Evolutionary conservation across 2,888 invertebrate genomes (phyloP).

Genomic region (Trichogramma dendrolimi): DNA sequence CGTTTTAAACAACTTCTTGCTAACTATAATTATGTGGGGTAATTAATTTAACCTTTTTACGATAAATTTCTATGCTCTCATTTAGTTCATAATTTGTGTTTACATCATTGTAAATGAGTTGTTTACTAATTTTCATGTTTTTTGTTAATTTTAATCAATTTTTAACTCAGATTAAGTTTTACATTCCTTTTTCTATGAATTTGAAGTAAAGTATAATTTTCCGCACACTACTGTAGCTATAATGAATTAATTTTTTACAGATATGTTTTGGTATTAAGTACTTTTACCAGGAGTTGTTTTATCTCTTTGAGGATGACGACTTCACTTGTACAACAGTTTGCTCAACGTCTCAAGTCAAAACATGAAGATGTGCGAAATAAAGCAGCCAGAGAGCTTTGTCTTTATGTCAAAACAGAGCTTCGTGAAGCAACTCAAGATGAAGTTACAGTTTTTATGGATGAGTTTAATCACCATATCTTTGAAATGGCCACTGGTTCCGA

Average conservation of each 20-base stretch:
- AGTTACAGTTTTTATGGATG: slow-evolving; percentile 85
- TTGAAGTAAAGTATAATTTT: background rate
- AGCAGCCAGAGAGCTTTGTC: slow-evolving; percentile 83
- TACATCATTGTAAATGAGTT: too few species aligned
- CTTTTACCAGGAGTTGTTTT: slow-evolving; percentile 12
- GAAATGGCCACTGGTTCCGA: slow-evolving; percentile 94
- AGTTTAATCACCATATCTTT: slow-evolving; percentile 91
- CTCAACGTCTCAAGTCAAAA: slow-evolving; percentile 82
- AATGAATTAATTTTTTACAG: slow-evolving; percentile 9
- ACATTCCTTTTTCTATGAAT: too few species aligned
- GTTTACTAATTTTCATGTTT: background rate
- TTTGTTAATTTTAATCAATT: background rate
- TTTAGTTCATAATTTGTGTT: too few species aligned
- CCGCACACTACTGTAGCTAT: background rate
- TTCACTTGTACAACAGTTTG: slow-evolving; percentile 72
- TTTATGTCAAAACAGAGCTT: slow-evolving; percentile 86
- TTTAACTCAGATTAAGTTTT: too few species aligned
- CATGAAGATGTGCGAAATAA: slow-evolving; percentile 80
- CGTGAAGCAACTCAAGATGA: slow-evolving; percentile 88
- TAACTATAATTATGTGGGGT: too few species aligned
- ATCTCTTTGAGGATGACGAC: slow-evolving; percentile 53
- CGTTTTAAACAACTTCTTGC: too few species aligned
- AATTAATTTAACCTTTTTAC: too few species aligned
- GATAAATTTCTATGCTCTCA: too few species aligned
- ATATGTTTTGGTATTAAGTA: slow-evolving; percentile 5